Base-by-base conservation (phyloP, 2,113 vertebrate species). In the Halichoerus grypus region DNA sequence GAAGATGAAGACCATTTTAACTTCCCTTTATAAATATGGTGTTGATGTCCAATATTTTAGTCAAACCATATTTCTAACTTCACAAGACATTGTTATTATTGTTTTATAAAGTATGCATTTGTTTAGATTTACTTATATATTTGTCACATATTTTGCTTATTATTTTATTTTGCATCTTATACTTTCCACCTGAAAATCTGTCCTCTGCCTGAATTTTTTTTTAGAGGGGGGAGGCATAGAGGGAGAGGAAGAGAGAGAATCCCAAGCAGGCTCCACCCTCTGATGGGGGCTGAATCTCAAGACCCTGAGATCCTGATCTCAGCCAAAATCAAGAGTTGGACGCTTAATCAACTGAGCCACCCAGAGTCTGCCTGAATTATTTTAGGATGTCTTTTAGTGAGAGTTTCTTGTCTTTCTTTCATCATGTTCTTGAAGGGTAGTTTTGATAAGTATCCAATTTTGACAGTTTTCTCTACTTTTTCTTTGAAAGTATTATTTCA, bases 341-440 rank as follows among this genome's bases (percentile, higher is more conserved):
- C 0, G n/a, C 3, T 69, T 69, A 69, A 69, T 65, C 63, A 65
- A 16, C 31, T 65, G 61, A 65, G 63, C 63, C 31, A 65, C 14
- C 16, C 33, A 69, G 65, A 69, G 33, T 83, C 39, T 81, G 2
- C 5, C 21, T 94, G 42, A 36, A 65, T 79, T 91, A 94, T 63
- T 92, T 94, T 80, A 74, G 63, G 80, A 80, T 83, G 84, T 85
- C 12, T 9, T 80, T 84, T 67, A 85, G 65, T 79, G 24, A 88
- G 4, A 55, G 51, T 55, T 77, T 69, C 9, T 72, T 33, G 2
- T 87, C 53, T 79, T 77, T 69, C 24, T 80, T 80, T 83, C 33
- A 2, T 85, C 28, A 55, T 67, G 5, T 71, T 94, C 31, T 79
- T 72, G 82, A 84, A 80, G 26, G 39, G 9, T 71, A 92, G 2